phyloP scores from a whole-genome alignment of 2,888 invertebrate genomes.

The Drepanosiphum platanoidis region DNA sequence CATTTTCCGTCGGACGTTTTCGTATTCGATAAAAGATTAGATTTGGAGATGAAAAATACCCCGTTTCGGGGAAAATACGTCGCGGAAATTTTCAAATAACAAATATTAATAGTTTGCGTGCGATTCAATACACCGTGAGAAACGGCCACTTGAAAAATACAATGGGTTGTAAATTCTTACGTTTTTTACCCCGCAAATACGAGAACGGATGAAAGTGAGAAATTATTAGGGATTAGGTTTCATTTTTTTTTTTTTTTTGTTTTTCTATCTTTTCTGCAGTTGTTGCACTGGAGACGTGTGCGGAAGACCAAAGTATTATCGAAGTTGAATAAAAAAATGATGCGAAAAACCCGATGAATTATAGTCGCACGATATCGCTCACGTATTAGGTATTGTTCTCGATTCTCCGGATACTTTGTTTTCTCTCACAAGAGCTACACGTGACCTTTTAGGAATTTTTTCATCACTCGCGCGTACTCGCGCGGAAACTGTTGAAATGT shows the following conservation, averaged over 20 bases:
- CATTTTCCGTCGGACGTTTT: too few relatives aligned
- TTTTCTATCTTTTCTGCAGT: neutral
- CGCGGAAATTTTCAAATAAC: too few relatives aligned
- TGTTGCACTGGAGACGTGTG: neutral
- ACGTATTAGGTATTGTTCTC: conserved; percentile 24
- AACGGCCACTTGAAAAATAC: neutral
- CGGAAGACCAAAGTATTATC: neutral
- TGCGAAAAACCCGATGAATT: neutral
- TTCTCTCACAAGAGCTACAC: neutral
- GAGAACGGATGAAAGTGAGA: neutral
- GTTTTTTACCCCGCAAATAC: neutral
- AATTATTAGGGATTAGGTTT: neutral
- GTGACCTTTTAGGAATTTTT: neutral
- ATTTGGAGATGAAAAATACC: too few relatives aligned
- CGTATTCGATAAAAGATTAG: too few relatives aligned
- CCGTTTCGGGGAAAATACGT: too few relatives aligned
- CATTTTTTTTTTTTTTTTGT: neutral
- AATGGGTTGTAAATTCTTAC: neutral
- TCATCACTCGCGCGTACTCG: neutral
- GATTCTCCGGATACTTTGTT: conserved; percentile 10
- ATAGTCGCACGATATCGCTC: neutral
- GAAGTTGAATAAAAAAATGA: conserved; percentile 12
- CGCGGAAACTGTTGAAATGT: neutral
- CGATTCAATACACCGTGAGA: too few relatives aligned
- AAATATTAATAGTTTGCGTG: too few relatives aligned